These are phyloP conservation scores for Indri indri DNA, from an alignment of 2,113 vertebrate species.

Conservation along the genomic window DNA sequence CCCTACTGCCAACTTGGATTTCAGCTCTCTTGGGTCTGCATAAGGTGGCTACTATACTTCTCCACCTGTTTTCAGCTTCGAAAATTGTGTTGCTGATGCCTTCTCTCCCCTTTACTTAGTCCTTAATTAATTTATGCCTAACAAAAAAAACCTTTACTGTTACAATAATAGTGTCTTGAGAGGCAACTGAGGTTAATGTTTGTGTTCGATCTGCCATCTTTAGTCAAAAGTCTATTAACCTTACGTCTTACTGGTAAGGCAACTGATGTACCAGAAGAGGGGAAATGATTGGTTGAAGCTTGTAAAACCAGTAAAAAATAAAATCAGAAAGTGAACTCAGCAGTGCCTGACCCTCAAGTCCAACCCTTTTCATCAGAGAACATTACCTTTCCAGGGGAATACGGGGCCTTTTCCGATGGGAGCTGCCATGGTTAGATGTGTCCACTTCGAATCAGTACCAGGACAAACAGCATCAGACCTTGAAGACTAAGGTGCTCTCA, in stretches of 20 bases:
- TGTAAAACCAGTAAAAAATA: background rate
- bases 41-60: background rate
- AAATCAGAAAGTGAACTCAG: background rate
- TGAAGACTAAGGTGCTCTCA: background rate
- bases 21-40: background rate
- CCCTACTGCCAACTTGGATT: background rate
- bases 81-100: background rate
- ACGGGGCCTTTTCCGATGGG: fast-evolving
- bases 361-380: background rate
- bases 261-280: background rate
- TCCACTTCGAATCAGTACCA: background rate
- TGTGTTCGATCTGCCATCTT: background rate
- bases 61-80: background rate
- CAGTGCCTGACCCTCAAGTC: background rate
- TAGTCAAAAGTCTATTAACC: background rate
- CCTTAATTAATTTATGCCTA: constrained; percentile 23
- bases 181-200: background rate
- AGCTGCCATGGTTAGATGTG: no score
- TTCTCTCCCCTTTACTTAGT: background rate
- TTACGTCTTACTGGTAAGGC: background rate
- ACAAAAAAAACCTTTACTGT: background rate
- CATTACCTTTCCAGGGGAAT: background rate
- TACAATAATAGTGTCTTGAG: background rate
- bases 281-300: background rate
- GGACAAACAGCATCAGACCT: background rate